These are phyloP conservation scores for Melanostigma gelatinosum DNA, from an alignment of 2,113 vertebrate genomes.

Conservation along the genomic window DNA sequence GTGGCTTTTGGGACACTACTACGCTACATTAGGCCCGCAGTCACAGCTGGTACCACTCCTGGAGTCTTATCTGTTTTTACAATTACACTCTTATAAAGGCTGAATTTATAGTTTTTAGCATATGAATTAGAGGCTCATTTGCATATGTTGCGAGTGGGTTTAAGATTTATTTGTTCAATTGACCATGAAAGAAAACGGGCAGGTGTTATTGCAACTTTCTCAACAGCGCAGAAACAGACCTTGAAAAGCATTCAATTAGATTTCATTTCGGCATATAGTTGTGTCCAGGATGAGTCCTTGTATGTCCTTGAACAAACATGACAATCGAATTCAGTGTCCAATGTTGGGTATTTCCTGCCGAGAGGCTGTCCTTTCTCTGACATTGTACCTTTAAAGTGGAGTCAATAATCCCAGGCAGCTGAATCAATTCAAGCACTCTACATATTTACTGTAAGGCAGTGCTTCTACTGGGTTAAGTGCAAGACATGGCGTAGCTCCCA, in stretches of 20 bases:
- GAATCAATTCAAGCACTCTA: slow-evolving; percentile 6
- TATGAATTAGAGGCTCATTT: neutral
- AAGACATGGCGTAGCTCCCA: slow-evolving; percentile 23
- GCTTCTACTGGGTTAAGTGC: slow-evolving; percentile 26
- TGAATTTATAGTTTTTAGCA: neutral
- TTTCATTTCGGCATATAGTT: neutral
- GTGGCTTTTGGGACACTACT: slow-evolving; percentile 53
- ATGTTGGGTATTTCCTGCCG: neutral
- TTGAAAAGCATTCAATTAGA: neutral
- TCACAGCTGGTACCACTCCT: slow-evolving; percentile 34
- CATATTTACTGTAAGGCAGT: slow-evolving; percentile 16
- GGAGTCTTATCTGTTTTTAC: neutral
- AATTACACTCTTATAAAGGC: slow-evolving; percentile 2
- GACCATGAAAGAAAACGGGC: neutral
- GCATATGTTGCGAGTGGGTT: neutral
- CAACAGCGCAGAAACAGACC: neutral
- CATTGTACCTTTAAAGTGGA: neutral
- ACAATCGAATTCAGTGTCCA: neutral
- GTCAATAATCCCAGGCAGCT: slow-evolving; percentile 25
- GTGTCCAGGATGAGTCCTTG: neutral
- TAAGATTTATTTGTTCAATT: neutral
- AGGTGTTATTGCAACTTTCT: neutral
- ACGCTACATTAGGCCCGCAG: slow-evolving; percentile 46
- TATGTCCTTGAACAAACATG: neutral
- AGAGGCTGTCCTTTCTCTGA: slow-evolving; percentile 2